Conservation (phyloP, 2,888 invertebrate species). For the Acanthosoma haemorrhoidale region DNA sequence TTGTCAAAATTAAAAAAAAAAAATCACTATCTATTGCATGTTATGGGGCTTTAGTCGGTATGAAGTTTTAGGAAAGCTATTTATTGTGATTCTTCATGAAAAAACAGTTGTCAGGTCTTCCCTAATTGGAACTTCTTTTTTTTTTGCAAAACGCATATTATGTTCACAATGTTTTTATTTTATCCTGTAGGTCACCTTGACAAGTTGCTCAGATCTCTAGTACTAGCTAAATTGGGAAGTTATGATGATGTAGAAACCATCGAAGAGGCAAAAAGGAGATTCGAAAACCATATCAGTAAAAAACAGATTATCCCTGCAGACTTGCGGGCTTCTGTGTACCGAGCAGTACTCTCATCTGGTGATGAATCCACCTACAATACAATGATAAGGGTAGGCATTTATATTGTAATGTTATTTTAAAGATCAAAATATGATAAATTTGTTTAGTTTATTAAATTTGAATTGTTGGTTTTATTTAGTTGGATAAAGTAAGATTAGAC, state of each 20-base stretch:
- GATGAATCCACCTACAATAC: constrained; percentile 65
- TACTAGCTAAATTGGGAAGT: constrained; percentile 74
- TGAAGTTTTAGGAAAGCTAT: too few relatives aligned
- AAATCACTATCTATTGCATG: too few relatives aligned
- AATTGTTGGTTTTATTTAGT: too few relatives aligned
- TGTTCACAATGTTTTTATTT: background rate
- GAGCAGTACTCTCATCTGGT: constrained; percentile 70
- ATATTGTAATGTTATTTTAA: background rate
- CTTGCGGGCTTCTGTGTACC: constrained; percentile 78
- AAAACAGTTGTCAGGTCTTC: background rate
- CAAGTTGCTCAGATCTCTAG: constrained; percentile 76
- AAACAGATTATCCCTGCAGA: constrained; percentile 69
- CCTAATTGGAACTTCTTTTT: background rate
- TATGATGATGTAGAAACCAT: constrained; percentile 74
- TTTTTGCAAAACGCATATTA: background rate
- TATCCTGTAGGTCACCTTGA: constrained; percentile 61
- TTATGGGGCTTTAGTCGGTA: too few relatives aligned
- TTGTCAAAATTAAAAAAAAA: too few relatives aligned
- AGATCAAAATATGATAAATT: background rate
- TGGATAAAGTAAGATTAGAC: too few relatives aligned
- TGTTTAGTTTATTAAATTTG: too few relatives aligned
- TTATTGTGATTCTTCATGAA: background rate
- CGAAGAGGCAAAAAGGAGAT: constrained; percentile 67
- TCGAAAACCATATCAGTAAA: constrained; percentile 57
- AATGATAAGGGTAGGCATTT: constrained; percentile 57